Evolutionary conservation across 2,113 vertebrate genomes (phyloP).

Genomic region (Rhinolophus sinicus): DNA sequence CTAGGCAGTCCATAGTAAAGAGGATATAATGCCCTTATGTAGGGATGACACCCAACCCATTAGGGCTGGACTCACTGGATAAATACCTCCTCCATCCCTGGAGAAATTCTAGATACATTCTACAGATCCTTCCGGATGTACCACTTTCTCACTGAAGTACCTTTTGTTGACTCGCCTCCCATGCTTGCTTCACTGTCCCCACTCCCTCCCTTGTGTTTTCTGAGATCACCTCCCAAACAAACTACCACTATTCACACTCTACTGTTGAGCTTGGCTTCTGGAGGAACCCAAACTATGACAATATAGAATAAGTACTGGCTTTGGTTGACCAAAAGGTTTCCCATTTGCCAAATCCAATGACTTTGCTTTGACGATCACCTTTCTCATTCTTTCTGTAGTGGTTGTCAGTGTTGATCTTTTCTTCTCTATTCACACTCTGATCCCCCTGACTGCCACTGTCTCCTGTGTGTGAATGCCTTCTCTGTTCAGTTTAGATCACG

Average conservation of each 20-base stretch:
- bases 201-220: background rate
- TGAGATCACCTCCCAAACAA: background rate
- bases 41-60: background rate
- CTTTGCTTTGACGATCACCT: background rate
- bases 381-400: background rate
- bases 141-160: background rate
- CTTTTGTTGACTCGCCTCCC: background rate
- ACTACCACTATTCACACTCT: background rate
- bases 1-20: background rate
- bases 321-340: background rate
- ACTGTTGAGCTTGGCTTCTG: background rate
- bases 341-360: background rate
- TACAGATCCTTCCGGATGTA: no score
- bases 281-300: background rate
- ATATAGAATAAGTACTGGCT: background rate
- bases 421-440: background rate
- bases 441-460: background rate
- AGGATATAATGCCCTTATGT: background rate
- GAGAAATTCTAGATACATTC: background rate
- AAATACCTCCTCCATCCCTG: background rate
- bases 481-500: background rate
- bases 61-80: background rate
- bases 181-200: background rate
- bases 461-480: background rate
- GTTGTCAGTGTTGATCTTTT: background rate